phyloP scores from a whole-genome alignment of 2,797 vertebrate species.

The Macrochelys suwanniensis region DNA sequence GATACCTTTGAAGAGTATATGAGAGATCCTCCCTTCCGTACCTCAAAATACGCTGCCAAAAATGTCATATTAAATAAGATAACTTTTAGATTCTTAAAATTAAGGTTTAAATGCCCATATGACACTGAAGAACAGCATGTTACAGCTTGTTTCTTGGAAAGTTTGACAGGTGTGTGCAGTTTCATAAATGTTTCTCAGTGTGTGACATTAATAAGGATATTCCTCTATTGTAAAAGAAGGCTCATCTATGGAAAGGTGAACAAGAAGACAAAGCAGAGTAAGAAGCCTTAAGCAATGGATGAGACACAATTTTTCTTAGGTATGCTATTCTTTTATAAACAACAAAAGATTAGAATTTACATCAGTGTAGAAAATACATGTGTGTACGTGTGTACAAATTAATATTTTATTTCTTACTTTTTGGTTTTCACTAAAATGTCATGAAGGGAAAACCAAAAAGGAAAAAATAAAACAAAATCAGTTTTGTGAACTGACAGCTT shows the following conservation, averaged over 20 bases:
- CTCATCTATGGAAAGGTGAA: neutral
- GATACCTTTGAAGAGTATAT: neutral
- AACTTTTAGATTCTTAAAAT: neutral
- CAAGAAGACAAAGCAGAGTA: neutral
- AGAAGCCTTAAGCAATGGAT: neutral
- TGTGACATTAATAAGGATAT: neutral
- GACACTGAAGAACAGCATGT: neutral
- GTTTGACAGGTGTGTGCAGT: neutral
- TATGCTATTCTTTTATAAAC: neutral
- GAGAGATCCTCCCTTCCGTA: neutral
- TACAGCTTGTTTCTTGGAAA: neutral
- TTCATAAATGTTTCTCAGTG: neutral
- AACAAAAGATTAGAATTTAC: neutral
- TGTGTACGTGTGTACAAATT: neutral
- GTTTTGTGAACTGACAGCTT: neutral
- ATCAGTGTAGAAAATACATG: neutral
- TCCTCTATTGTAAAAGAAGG: neutral
- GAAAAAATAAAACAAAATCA: accelerated
- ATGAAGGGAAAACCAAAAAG: neutral
- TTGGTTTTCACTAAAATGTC: neutral
- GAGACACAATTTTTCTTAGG: neutral
- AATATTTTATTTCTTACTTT: no score
- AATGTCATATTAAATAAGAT: neutral
- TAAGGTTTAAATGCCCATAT: neutral
- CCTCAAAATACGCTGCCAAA: neutral